A percentile compares a stretch with the other conserved stretches of the same genome.
These are phyloP conservation scores for Neopelma chrysocephalum DNA, from an alignment of 2,797 vertebrate genomes.

Conservation along the genomic window DNA sequence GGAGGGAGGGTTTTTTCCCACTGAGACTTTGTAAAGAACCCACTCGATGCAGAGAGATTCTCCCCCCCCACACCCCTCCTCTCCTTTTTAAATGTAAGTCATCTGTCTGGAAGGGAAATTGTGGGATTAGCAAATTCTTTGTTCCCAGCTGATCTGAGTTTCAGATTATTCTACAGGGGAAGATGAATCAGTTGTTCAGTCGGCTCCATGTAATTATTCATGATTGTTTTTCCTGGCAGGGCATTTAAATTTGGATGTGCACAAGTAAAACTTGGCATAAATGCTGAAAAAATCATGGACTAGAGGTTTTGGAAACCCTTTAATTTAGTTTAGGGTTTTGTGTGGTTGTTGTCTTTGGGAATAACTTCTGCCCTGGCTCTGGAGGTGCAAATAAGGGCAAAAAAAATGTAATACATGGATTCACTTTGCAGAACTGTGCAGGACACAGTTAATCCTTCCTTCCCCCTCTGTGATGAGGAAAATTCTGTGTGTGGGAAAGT, in stretches of 20 bases:
- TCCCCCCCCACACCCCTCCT: background rate
- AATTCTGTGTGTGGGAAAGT: background rate
- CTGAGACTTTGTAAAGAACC: background rate
- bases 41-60: background rate
- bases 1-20: background rate
- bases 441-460: background rate
- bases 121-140: constrained; percentile 7
- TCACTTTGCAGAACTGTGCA: background rate
- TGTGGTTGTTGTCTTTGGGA: background rate
- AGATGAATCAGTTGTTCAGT: constrained; percentile 1
- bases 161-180: background rate
- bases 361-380: background rate
- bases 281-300: background rate
- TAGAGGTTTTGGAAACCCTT: background rate
- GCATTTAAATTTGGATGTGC: background rate
- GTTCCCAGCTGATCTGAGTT: background rate
- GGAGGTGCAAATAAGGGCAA: background rate
- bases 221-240: constrained; percentile 8
- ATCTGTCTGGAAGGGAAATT: constrained; percentile 13
- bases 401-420: background rate
- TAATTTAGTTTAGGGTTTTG: background rate
- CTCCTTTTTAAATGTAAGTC: background rate
- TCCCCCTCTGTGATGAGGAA: background rate
- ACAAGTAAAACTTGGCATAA: background rate
- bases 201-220: background rate